Conservation (phyloP, 2,888 invertebrate species). For the Oegoconia quadripuncta region DNA sequence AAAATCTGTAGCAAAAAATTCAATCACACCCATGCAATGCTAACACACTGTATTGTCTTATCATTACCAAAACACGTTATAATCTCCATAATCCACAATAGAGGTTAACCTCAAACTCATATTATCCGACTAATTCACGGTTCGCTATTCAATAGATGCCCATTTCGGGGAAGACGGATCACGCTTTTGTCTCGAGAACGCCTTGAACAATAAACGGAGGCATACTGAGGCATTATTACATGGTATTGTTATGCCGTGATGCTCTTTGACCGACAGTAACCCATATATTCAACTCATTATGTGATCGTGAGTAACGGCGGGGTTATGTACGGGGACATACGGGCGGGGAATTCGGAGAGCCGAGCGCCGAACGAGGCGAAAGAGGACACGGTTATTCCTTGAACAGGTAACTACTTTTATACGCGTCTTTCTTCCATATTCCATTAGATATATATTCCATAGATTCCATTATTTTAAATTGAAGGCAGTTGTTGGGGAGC, state of each 20-base stretch:
- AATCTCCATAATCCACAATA: constrained; percentile 8
- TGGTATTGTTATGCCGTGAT: constrained; percentile 58
- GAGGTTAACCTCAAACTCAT: constrained; percentile 5
- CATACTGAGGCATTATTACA: constrained; percentile 37
- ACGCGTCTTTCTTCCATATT: no score
- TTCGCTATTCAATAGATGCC: constrained; percentile 30
- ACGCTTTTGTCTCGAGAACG: constrained; percentile 43
- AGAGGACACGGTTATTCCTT: no score
- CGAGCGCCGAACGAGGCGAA: neutral
- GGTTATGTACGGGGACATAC: constrained; percentile 35
- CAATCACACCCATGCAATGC: no score
- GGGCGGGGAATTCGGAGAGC: neutral
- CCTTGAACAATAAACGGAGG: constrained; percentile 32
- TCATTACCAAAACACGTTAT: neutral
- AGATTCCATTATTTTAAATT: no score
- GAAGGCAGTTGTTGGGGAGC: no score
- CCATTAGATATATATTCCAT: no score
- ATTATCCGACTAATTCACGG: neutral
- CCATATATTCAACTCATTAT: constrained; percentile 72
- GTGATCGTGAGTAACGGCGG: constrained; percentile 61
- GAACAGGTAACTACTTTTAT: no score
- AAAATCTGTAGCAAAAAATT: no score
- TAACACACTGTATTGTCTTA: neutral
- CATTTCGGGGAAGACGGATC: constrained; percentile 30
- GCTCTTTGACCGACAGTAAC: constrained; percentile 66